Conservation (phyloP, 2,888 invertebrate species). For the Parelbella ahira region DNA sequence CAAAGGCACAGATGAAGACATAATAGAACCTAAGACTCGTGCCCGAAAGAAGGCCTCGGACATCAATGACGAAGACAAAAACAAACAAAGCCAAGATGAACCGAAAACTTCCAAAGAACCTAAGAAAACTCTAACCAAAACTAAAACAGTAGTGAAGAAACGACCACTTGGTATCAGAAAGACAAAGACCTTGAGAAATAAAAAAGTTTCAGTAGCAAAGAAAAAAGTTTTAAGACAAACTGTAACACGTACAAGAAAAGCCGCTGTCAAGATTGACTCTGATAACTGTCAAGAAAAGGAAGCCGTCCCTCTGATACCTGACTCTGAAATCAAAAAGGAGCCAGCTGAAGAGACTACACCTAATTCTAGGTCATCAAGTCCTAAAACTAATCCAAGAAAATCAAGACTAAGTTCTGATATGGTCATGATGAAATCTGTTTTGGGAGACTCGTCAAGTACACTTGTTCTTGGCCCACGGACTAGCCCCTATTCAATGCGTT, state of each 20-base stretch:
- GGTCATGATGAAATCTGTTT: slow-evolving; percentile 70
- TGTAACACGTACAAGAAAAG: slow-evolving; percentile 57
- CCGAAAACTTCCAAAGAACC: slow-evolving; percentile 69
- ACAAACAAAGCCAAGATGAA: slow-evolving; percentile 60
- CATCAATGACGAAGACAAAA: slow-evolving; percentile 59
- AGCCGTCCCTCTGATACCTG: slow-evolving; percentile 60
- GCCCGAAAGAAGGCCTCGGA: slow-evolving; percentile 73
- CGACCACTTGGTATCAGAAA: slow-evolving; percentile 71
- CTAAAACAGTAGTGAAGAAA: slow-evolving; percentile 66
- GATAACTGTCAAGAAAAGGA: slow-evolving; percentile 61
- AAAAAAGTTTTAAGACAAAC: slow-evolving; percentile 60
- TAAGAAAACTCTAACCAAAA: slow-evolving; percentile 59
- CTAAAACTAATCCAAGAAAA: slow-evolving; percentile 65
- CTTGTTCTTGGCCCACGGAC: slow-evolving; percentile 66
- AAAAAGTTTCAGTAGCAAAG: slow-evolving; percentile 57
- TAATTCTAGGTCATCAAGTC: slow-evolving; percentile 71
- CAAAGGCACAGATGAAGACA: slow-evolving; percentile 68
- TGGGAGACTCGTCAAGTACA: slow-evolving; percentile 59
- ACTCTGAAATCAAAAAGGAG: slow-evolving; percentile 70
- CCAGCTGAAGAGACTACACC: slow-evolving; percentile 62
- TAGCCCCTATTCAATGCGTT: slow-evolving; percentile 82
- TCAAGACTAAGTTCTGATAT: slow-evolving; percentile 70
- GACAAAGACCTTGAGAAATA: slow-evolving; percentile 56
- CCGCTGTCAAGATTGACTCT: slow-evolving; percentile 53
- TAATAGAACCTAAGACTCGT: slow-evolving; percentile 70